These are phyloP conservation scores for Semotilus atromaculatus DNA, from an alignment of 2,797 vertebrate genomes.

Conservation along the genomic window DNA sequence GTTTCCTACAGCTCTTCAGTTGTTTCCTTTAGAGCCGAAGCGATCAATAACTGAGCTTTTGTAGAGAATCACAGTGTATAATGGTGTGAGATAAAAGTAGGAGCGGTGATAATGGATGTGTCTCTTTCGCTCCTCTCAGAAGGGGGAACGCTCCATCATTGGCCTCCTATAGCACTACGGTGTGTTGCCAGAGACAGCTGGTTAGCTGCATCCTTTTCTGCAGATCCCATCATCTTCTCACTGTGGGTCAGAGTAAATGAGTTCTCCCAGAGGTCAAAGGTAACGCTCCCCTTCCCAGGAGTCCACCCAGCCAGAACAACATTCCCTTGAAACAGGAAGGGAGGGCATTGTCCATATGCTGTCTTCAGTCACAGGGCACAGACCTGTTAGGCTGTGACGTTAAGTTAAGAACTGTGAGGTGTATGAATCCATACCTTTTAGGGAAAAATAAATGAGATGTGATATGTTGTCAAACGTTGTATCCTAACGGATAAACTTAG, in stretches of 20 bases:
- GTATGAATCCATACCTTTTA: conserved; percentile 12
- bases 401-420: conserved; percentile 43
- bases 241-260: conserved; percentile 65
- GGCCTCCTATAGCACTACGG: conserved; percentile 38
- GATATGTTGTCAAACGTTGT: neutral
- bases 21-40: neutral
- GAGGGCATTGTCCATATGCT: conserved; percentile 83
- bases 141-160: conserved; percentile 26
- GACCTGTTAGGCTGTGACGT: conserved; percentile 19
- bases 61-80: conserved; percentile 48
- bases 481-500: neutral
- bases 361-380: conserved; percentile 70
- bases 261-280: conserved; percentile 77
- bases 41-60: conserved; percentile 28
- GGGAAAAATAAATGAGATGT: neutral
- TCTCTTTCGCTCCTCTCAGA: conserved; percentile 37
- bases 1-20: conserved; percentile 12
- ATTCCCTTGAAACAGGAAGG: conserved; percentile 81
- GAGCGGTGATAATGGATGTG: conserved; percentile 43
- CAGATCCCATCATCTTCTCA: conserved; percentile 65
- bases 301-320: conserved; percentile 68
- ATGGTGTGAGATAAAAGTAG: conserved; percentile 38
- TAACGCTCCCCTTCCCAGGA: conserved; percentile 77
- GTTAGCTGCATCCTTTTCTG: conserved; percentile 67
- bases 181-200: conserved; percentile 72